Base-by-base conservation (phyloP, 2,888 invertebrate genomes). In the Sinopyrophorus schimmeli region DNA sequence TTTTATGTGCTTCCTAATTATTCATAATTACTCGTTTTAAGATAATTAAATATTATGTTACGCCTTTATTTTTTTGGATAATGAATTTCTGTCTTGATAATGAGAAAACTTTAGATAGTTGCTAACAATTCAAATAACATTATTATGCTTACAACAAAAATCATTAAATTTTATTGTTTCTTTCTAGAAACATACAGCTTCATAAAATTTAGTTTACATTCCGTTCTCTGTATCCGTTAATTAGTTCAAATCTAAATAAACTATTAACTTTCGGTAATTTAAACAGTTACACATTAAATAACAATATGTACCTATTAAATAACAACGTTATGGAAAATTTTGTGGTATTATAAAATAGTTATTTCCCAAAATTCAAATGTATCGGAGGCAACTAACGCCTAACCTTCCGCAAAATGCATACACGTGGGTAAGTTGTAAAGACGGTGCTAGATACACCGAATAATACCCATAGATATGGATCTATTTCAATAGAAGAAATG, bases 1-100 rank as follows among this genome's bases (percentile, higher is more conserved):
- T 57, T 55, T 47, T 50, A 53, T 55, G 53, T 47, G 41, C 34
- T 28, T 11, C 10, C 41, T 52, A 54, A 57, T 57, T 57, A 57
- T 53, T 53, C 47, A 39, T 57, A 55, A 57, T 57, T 55, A 55
- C 52, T 34, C 31, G 30, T 10, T 40, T 32, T 42, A 32, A 32
- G 32, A 40, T 42, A 53, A 54, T 55, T 57, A 50, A 55, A 46
- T 17, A 51, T 43, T 47, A 48, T 50, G 39, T 43, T 40, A 28
- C 48, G 16, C 38, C 28, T 53, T 52, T 53, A 50, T 48, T 34
- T 42, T 51, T 46, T 26, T 43, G 27, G 37, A 44, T 47, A 47
- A 53, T 37, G 51, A 50, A 46, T 46, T 50, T 34, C 27, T 41
- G 12, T n/a, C 28, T 35, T 26, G 35, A 42, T 52, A 52, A 52